A percentile compares a stretch with the other conserved stretches of the same genome.
Evolutionary conservation across 1,140 invertebrate species (phyloP).

Genomic region (Drosophila simulans): DNA sequence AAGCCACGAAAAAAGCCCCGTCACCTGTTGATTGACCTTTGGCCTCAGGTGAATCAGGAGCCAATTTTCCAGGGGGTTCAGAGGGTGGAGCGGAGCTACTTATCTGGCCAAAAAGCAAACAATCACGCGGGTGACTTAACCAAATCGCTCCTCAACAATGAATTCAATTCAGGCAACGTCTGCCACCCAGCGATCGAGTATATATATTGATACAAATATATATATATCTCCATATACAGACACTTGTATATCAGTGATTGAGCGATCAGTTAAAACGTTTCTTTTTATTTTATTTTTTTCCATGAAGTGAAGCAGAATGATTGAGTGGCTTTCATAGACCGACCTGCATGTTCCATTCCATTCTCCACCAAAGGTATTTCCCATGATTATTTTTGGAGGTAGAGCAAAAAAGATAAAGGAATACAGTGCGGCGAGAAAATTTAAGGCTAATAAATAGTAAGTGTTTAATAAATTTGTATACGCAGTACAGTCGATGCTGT

Average conservation of each 20-base stretch:
- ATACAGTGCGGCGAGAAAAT: constrained; percentile 12
- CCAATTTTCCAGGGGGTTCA: not conserved
- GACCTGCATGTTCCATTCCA: constrained; percentile 48
- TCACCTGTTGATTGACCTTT: constrained; percentile 60
- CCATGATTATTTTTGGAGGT: constrained; percentile 53
- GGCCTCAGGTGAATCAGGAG: constrained; percentile 11
- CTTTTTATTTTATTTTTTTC: constrained; percentile 37
- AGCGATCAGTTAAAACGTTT: constrained; percentile 79
- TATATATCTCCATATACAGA: constrained; percentile 2
- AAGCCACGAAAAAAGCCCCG: constrained; percentile 8
- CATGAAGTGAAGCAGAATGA: constrained; percentile 68
- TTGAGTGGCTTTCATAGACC: constrained; percentile 74
- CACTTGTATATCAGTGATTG: constrained; percentile 73
- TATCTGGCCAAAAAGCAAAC: constrained; percentile 47
- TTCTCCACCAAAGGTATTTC: constrained; percentile 45
- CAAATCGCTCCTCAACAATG: constrained; percentile 49
- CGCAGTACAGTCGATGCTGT: not conserved
- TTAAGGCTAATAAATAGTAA: constrained; percentile 1
- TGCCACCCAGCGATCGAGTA: constrained; percentile 30
- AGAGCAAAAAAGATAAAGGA: constrained; percentile 46
- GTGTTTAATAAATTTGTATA: not conserved
- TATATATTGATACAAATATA: constrained; percentile 9
- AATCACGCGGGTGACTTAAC: constrained; percentile 59
- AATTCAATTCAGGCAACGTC: constrained; percentile 55
- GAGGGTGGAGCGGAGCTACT: not conserved